A percentile compares a stretch with the other conserved stretches of the same genome.
Conservation (phyloP, 2,888 invertebrate genomes). For the Creontiades dilutus region DNA sequence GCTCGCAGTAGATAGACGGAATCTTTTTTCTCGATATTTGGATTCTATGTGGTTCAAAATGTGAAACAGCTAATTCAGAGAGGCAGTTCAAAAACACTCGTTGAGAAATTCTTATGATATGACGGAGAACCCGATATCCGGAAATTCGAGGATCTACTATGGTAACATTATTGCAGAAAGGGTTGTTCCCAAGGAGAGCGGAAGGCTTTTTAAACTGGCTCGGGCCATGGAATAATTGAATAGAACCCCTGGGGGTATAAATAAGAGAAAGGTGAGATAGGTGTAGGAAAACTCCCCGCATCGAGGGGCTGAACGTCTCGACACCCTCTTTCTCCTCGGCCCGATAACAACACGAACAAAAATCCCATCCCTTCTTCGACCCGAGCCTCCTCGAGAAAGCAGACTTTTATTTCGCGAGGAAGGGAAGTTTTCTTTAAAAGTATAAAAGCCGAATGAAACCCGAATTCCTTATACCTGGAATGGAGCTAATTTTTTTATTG, state of each 20-base stretch:
- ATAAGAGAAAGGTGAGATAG: constrained; percentile 70
- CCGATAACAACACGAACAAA: constrained; percentile 69
- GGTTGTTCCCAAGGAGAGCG: constrained; percentile 30
- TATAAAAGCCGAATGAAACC: too few species aligned
- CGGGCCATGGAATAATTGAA: constrained; percentile 64
- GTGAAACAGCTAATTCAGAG: too few species aligned
- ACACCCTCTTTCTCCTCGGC: constrained; percentile 54
- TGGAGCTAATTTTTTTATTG: too few species aligned
- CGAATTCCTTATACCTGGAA: too few species aligned
- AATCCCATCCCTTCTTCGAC: constrained; percentile 61
- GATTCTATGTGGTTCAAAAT: too few species aligned
- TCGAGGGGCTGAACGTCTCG: constrained; percentile 53
- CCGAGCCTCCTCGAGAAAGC: neutral
- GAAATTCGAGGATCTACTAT: neutral
- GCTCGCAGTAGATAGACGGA: too few species aligned
- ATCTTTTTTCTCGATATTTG: too few species aligned
- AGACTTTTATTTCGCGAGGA: neutral
- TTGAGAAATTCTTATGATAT: too few species aligned
- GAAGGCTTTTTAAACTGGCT: constrained; percentile 61
- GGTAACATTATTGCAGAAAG: constrained; percentile 33
- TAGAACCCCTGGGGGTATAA: constrained; percentile 69
- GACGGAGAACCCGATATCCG: too few species aligned
- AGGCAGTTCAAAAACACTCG: too few species aligned
- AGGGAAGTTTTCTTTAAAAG: neutral
- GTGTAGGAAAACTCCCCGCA: constrained; percentile 53